Evolutionary conservation across 2,888 invertebrate genomes (phyloP).

Genomic region (Tanytarsus gracilentus): DNA sequence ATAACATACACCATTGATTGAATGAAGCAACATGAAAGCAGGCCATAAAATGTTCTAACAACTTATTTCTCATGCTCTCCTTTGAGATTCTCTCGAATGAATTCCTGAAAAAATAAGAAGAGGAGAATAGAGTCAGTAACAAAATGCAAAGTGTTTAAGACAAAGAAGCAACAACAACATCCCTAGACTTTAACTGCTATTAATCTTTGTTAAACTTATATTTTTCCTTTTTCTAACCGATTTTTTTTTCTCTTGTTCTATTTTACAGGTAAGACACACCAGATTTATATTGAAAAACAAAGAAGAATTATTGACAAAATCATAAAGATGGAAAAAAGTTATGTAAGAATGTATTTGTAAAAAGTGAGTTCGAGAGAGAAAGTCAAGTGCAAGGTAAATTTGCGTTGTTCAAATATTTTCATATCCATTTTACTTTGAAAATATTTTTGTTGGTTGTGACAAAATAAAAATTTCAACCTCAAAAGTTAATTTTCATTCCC

Average conservation of each 20-base stretch:
- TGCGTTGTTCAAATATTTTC: neutral
- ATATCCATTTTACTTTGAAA: neutral
- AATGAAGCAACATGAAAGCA: constrained; percentile 8
- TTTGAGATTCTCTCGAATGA: too few relatives aligned
- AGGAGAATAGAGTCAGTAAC: too few relatives aligned
- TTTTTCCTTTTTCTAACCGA: neutral
- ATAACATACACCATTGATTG: neutral
- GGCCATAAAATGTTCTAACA: constrained; percentile 20
- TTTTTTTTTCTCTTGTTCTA: neutral
- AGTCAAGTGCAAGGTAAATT: constrained; percentile 21
- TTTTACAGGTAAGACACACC: constrained; percentile 17
- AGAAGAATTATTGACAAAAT: too few relatives aligned
- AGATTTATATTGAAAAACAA: too few relatives aligned
- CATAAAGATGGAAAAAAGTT: too few relatives aligned
- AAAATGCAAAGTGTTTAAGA: neutral
- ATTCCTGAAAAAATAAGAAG: too few relatives aligned
- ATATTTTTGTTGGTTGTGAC: neutral
- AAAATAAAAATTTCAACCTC: neutral
- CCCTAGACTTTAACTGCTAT: constrained; percentile 12
- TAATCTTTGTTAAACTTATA: constrained; percentile 16
- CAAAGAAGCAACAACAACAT: neutral
- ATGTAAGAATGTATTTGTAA: neutral
- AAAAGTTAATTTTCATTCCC: neutral
- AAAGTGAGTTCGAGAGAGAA: too few relatives aligned
- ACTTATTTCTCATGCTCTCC: constrained; percentile 19